These are phyloP conservation scores for Caenorhabditis virilis DNA, from an alignment of 2,888 invertebrate species.

Conservation along the genomic window DNA sequence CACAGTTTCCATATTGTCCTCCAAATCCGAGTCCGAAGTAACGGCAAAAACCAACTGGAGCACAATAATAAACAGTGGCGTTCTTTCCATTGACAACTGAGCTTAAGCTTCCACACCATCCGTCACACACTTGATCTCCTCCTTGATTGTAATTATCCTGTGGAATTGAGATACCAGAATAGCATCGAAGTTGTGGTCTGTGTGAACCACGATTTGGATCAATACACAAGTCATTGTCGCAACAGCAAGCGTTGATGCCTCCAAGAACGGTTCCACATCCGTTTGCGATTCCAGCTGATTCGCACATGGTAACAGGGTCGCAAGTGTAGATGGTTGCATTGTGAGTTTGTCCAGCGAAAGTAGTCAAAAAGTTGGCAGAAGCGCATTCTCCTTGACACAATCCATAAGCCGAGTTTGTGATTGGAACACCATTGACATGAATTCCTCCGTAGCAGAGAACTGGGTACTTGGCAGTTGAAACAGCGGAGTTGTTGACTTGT, in stretches of 20 bases:
- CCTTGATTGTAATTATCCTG: slow-evolving; percentile 41
- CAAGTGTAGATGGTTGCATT: slow-evolving; percentile 49
- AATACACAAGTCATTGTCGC: slow-evolving; percentile 42
- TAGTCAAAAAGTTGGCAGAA: slow-evolving; percentile 33
- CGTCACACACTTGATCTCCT: slow-evolving; percentile 49
- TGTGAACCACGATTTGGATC: slow-evolving; percentile 35
- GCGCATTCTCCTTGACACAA: slow-evolving; percentile 50
- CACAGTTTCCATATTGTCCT: slow-evolving; percentile 43
- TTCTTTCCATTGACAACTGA: slow-evolving; percentile 44
- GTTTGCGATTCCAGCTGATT: slow-evolving; percentile 18
- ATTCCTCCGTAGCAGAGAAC: slow-evolving; percentile 49
- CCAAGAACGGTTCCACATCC: slow-evolving; percentile 31
- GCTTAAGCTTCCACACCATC: slow-evolving; percentile 44
- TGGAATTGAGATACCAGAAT: slow-evolving; percentile 46
- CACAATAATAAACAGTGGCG: slow-evolving; percentile 46
- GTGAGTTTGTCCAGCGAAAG: slow-evolving; percentile 15
- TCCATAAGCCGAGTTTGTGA: slow-evolving; percentile 38
- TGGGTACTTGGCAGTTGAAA: slow-evolving; percentile 47
- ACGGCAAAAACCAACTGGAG: slow-evolving; percentile 43
- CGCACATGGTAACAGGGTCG: slow-evolving; percentile 46
- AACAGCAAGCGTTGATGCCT: slow-evolving; percentile 46
- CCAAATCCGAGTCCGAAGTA: slow-evolving; percentile 47
- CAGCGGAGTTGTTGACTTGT: slow-evolving; percentile 26
- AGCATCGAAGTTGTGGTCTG: slow-evolving; percentile 43
- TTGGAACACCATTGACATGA: slow-evolving; percentile 25